Percentiles rank a stretch among this genome's conserved stretches.
These are phyloP conservation scores for Agonopterix arenella DNA, from an alignment of 2,888 invertebrate species.

Conservation along the genomic window DNA sequence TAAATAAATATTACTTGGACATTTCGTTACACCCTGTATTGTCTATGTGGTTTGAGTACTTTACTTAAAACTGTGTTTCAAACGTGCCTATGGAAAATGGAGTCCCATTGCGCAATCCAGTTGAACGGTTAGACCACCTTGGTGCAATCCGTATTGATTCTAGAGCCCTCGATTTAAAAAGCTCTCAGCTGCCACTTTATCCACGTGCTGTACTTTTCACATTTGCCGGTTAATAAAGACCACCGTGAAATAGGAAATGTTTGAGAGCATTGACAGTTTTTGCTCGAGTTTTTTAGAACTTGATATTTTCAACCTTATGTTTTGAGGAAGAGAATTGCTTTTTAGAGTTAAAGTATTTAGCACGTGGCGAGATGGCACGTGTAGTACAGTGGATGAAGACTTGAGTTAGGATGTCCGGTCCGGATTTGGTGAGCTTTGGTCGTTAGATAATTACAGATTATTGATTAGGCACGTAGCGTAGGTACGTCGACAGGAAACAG, in stretches of 20 bases:
- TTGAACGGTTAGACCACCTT: conserved; percentile 8
- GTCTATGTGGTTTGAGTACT: no score
- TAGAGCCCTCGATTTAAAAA: conserved; percentile 13
- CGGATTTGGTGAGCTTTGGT: no score
- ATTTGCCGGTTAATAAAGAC: conserved; percentile 6
- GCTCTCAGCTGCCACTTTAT: conserved; percentile 16
- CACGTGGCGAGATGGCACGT: neutral
- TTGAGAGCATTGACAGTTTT: neutral
- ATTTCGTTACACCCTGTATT: no score
- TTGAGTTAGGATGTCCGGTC: no score
- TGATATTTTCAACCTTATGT: neutral
- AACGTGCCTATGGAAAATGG: no score
- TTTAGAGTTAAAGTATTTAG: neutral
- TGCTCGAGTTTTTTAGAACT: neutral
- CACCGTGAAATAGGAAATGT: conserved; percentile 2
- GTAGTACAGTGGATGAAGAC: neutral
- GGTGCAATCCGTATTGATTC: conserved; percentile 8
- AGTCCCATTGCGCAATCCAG: no score
- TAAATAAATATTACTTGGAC: no score
- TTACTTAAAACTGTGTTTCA: no score
- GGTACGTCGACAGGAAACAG: no score
- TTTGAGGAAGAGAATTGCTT: neutral
- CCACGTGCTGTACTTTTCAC: conserved; percentile 16
- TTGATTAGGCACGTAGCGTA: no score
- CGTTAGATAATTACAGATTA: no score